Conservation (phyloP, 2,888 invertebrate genomes). For the Xanthia icteritia region DNA sequence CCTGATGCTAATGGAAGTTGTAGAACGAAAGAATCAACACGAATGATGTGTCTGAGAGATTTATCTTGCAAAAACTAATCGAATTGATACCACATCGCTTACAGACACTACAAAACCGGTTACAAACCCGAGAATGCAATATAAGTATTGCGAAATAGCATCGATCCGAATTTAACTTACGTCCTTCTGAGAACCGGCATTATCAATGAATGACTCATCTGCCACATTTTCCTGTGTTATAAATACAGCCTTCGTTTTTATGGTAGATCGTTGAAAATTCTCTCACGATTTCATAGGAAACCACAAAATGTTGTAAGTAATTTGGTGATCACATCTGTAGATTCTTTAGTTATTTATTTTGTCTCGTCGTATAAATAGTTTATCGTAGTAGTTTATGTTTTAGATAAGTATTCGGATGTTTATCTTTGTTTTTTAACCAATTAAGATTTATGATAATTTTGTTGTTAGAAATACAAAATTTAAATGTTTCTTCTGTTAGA, state of each 20-base stretch:
- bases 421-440: background rate
- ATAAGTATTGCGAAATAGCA: slow-evolving; percentile 17
- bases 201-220: slow-evolving; percentile 48
- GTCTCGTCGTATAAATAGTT: background rate
- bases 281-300: slow-evolving; percentile 31
- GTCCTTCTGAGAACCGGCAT: slow-evolving; percentile 51
- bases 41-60: background rate
- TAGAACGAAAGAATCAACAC: background rate
- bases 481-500: no score
- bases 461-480: no score
- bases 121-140: slow-evolving; percentile 38
- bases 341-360: slow-evolving; percentile 9
- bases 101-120: slow-evolving; percentile 31
- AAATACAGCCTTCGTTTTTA: slow-evolving; percentile 33
- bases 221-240: slow-evolving; percentile 28
- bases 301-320: slow-evolving; percentile 22
- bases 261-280: slow-evolving; percentile 32
- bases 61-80: background rate
- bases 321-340: slow-evolving; percentile 22
- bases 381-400: background rate
- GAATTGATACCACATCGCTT: background rate
- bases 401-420: background rate
- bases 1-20: background rate
- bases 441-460: no score
- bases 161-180: slow-evolving; percentile 43